Evolutionary conservation across 2,113 vertebrate species (phyloP), one percentile per base, ranked within the genome.

Genomic region (Strix uralensis): DNA sequence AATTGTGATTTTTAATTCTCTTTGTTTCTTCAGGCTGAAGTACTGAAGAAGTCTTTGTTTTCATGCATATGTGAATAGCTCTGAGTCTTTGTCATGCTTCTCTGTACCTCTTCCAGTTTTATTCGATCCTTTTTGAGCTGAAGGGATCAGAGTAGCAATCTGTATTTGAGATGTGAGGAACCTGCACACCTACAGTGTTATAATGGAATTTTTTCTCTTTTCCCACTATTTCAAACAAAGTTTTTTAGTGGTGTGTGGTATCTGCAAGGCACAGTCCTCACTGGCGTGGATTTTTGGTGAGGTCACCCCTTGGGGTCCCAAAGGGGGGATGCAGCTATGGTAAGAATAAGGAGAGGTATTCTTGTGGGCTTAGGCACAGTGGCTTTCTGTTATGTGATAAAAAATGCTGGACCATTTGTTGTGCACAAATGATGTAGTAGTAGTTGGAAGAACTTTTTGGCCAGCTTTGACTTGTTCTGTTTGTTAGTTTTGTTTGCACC

Each of bases 401-500:
- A 78, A 92, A 73, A 62, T 19, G 61, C 78, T 66, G 74, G 78
- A 62, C 62, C 40, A 34, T 95, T 93, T 81, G 74, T 82, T 90
- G 78, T 83, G 84, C 58, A 65, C 32, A 4, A 65, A 71, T 69
- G 88, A 87, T 94, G 84, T 57, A 86, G 83, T 42, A 62, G 40
- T 75, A 91, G 52, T 87, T 92, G 92, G 85, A 94, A 85, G 80
- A 96, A 91, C 86, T 95, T 95, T 34, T 91, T 96, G 94, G 91
- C 92, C 54, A 51, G 89, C 87, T 90, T 82, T 77, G 67, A 34
- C 95, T 92, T 55, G 57, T 94, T 94, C 88, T 95, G 91, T 89
- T 97, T 94, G 92, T 95, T 95, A 88, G 94, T 95, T 97, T 94
- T 85, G 84, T 96, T 95, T 97, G 93, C 26, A 88, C 66, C 81